A percentile compares a stretch with the other conserved stretches of the same genome.
These are phyloP conservation scores for Hyppa rectilinea DNA, from an alignment of 2,888 invertebrate genomes.

Conservation along the genomic window DNA sequence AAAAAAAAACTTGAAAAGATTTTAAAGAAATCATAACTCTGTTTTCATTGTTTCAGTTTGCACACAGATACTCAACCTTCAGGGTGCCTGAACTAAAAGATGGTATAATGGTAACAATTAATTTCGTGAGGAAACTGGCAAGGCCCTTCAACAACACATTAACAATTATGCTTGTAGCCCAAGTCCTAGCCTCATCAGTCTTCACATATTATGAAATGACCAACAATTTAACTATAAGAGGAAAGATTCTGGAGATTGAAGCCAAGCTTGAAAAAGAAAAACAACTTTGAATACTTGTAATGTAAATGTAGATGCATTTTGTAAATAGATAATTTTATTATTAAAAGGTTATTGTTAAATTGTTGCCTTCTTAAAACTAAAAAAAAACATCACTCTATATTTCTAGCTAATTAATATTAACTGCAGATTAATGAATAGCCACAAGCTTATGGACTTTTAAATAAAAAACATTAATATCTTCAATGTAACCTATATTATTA, in stretches of 20 bases:
- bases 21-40: slow-evolving; percentile 9
- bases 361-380: not conserved
- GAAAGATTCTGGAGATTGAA: slow-evolving; percentile 83
- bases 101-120: slow-evolving; percentile 89
- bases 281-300: slow-evolving; percentile 32
- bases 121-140: slow-evolving; percentile 88
- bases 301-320: slow-evolving; percentile 45
- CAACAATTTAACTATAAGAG: slow-evolving; percentile 83
- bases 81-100: slow-evolving; percentile 92
- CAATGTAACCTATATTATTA: slow-evolving; percentile 78
- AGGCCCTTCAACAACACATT: slow-evolving; percentile 89
- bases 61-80: slow-evolving; percentile 91
- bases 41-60: slow-evolving; percentile 88
- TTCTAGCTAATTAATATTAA: not conserved
- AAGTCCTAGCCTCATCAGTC: slow-evolving; percentile 89
- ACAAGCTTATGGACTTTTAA: not conserved
- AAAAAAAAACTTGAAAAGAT: not conserved
- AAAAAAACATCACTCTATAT: not conserved
- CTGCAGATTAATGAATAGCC: not conserved
- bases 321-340: slow-evolving; percentile 61
- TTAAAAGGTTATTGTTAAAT: slow-evolving; percentile 44
- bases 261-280: slow-evolving; percentile 67
- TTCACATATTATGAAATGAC: slow-evolving; percentile 92
- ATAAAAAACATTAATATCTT: slow-evolving; percentile 61
- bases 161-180: slow-evolving; percentile 85